Evolutionary conservation across 2,888 invertebrate species (phyloP), one percentile per base, ranked within the genome.

Genomic region (Pasiphila rectangulata): DNA sequence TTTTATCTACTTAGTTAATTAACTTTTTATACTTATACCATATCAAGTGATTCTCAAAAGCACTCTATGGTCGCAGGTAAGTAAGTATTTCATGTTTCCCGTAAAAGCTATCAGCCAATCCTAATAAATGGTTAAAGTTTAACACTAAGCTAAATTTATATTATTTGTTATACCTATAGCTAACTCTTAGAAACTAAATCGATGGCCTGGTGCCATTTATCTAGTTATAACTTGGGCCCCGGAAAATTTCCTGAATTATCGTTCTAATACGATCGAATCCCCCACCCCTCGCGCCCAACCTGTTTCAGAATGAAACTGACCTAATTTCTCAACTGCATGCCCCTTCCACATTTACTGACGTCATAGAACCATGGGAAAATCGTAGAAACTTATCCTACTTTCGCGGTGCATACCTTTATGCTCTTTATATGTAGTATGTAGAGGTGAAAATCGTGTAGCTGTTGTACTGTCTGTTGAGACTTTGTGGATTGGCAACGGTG

Each of bases 281-380:
- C 60, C 52, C 64, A 66, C 67, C 64, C 63, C 59, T 57, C 58
- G 49, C 63, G 43, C 66, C 69, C 61, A 77, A 77, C 84, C 85
- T 89, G 89, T 90, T 91, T 90, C 88, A 91, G 91, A 91, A 91
- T 91, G 91, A 91, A 91, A 90, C 90, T 90, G 90, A 89, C 90
- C 91, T 79, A 89, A 87, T 90, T 91, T 81, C 79, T 63, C 58
- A 61, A 67, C 74, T 86, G 87, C 87, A 87, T 56, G 66, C 82
- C 80, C 83, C 79, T 77, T 72, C 80, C 81, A 69, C 76, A 72
- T 73, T 67, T 54, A 82, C 85, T 91, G 91, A 91, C 91, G 91
- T 91, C 90, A 91, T 85, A 77, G 59, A 79, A 27, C 75, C 79
- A 79, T 58, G 61, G 56, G 46, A 48, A 38, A 10, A 47, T 20